Evolutionary conservation across 2,888 invertebrate genomes (phyloP).

Genomic region (Venustoraphidia nigricollis): DNA sequence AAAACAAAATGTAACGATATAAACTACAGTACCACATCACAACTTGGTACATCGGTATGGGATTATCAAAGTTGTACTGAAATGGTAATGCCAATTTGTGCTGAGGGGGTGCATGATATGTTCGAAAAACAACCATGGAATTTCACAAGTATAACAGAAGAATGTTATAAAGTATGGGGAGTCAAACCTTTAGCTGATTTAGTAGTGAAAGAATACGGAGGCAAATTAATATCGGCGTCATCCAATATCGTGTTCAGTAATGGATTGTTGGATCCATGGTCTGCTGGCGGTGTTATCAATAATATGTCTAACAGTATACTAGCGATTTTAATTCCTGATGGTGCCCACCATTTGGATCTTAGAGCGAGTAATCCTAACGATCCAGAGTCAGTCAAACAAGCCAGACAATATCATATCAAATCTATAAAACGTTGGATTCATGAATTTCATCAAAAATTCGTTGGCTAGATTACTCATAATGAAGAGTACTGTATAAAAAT

Average conservation of each 20-base stretch:
- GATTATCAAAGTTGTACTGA: constrained; percentile 81
- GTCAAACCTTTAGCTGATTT: constrained; percentile 50
- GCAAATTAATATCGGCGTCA: constrained; percentile 46
- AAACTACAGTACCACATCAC: constrained; percentile 34
- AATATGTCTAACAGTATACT: constrained; percentile 47
- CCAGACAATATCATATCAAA: constrained; percentile 43
- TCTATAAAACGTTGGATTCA: constrained; percentile 46
- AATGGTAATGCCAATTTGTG: constrained; percentile 93
- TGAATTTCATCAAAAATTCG: not conserved
- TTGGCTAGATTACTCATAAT: too few relatives aligned
- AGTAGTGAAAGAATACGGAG: constrained; percentile 67
- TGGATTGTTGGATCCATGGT: constrained; percentile 78
- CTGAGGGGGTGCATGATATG: constrained; percentile 63
- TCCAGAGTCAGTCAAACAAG: constrained; percentile 44
- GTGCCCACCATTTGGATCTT: constrained; percentile 77
- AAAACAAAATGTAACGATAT: constrained; percentile 50
- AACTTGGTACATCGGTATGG: constrained; percentile 61
- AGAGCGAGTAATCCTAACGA: constrained; percentile 46
- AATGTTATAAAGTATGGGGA: constrained; percentile 54
- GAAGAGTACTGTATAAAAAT: too few relatives aligned
- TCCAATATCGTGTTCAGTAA: constrained; percentile 71
- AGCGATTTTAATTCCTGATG: constrained; percentile 62
- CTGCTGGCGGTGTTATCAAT: constrained; percentile 63
- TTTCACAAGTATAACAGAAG: constrained; percentile 41
- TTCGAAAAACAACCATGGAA: constrained; percentile 67